A percentile compares a stretch with the other conserved stretches of the same genome.
These are phyloP conservation scores for Aporophyla nigra DNA, from an alignment of 2,888 invertebrate species.

Conservation along the genomic window DNA sequence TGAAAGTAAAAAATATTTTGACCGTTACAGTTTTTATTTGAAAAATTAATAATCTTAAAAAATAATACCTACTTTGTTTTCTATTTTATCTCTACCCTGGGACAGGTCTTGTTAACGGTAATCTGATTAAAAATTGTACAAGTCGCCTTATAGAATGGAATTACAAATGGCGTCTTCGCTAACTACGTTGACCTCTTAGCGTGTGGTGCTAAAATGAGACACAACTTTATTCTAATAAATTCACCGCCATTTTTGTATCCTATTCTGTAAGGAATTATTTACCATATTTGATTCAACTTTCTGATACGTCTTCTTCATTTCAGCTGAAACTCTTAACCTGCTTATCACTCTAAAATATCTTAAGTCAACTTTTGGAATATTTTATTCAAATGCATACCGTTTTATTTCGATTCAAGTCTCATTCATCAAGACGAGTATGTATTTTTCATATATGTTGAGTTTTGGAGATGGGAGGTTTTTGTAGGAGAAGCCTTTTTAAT, in stretches of 20 bases:
- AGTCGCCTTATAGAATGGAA: conserved; percentile 8
- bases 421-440: neutral
- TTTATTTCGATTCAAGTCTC: neutral
- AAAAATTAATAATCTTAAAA: neutral
- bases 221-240: neutral
- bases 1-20: neutral
- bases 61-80: conserved; percentile 45
- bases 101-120: conserved; percentile 80
- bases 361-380: neutral
- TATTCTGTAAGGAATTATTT: conserved; percentile 9
- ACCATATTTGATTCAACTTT: neutral
- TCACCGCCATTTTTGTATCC: conserved; percentile 19
- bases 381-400: neutral
- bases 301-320: conserved; percentile 24
- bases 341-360: conserved; percentile 28
- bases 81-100: conserved; percentile 48
- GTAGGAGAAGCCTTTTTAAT: neutral
- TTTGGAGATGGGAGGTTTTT: conserved; percentile 12
- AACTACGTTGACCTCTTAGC: neutral
- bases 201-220: too few relatives aligned
- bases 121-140: conserved; percentile 43
- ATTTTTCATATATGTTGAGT: neutral
- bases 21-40: neutral
- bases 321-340: conserved; percentile 34
- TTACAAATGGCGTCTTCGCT: conserved; percentile 2